These are phyloP conservation scores for Telmatherina bonti DNA, from an alignment of 2,797 vertebrate species.

Conservation along the genomic window DNA sequence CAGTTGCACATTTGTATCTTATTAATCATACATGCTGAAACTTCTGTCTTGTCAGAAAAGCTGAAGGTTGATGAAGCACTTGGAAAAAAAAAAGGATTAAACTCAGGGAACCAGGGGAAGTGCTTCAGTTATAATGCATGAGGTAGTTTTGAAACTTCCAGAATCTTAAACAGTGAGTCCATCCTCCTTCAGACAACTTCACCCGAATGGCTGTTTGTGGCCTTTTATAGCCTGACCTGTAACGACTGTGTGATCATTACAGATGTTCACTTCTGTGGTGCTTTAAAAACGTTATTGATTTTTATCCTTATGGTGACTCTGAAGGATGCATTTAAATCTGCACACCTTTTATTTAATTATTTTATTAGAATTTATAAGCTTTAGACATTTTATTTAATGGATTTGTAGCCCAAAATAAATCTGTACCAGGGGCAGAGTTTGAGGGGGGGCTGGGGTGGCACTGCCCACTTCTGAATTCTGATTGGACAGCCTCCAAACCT, in stretches of 20 bases:
- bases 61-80: constrained; percentile 80
- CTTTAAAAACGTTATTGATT: constrained; percentile 24
- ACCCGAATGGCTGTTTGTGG: constrained; percentile 7
- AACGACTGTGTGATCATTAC: constrained; percentile 36
- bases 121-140: constrained; percentile 64
- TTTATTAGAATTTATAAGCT: background rate
- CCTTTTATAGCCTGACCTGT: constrained; percentile 14
- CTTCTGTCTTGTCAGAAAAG: constrained; percentile 78
- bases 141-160: constrained; percentile 65
- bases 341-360: constrained; percentile 7
- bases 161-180: constrained; percentile 58
- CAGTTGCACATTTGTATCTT: constrained; percentile 82
- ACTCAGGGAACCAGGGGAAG: constrained; percentile 60
- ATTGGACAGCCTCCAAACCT: no score
- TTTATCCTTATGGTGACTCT: background rate
- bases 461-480: no score
- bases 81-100: constrained; percentile 70
- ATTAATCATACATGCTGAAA: constrained; percentile 82
- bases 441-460: no score
- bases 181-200: constrained; percentile 6
- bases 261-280: constrained; percentile 6
- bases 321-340: background rate
- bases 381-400: constrained; percentile 5
- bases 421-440: background rate
- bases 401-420: background rate